phyloP scores from a whole-genome alignment of 2,797 vertebrate genomes.

The Rachycentron canadum region DNA sequence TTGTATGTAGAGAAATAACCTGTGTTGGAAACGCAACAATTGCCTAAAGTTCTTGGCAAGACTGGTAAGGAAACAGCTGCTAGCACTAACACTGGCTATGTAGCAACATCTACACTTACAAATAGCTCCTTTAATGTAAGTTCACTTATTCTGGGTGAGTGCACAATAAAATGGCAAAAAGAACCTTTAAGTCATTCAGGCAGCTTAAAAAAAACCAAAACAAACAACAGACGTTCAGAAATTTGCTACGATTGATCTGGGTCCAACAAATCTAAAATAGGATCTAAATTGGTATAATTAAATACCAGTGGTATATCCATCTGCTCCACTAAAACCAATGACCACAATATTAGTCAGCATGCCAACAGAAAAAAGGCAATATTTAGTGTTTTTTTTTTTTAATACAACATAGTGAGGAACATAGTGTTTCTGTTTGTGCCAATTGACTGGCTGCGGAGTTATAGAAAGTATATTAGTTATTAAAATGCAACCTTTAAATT shows the following conservation, averaged over 20 bases:
- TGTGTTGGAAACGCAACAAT: too few relatives aligned
- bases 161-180: background rate
- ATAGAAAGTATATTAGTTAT: background rate
- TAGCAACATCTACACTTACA: background rate
- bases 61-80: background rate
- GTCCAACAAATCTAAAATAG: constrained; percentile 50
- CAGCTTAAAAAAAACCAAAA: constrained; percentile 22
- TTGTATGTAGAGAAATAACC: too few relatives aligned
- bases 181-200: background rate
- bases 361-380: constrained; percentile 26
- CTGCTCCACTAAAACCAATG: constrained; percentile 52
- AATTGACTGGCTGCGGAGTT: background rate
- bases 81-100: background rate
- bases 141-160: background rate
- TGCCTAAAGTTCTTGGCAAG: too few relatives aligned
- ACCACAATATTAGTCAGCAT: constrained; percentile 1
- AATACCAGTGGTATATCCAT: constrained; percentile 52
- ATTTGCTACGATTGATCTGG: constrained; percentile 27
- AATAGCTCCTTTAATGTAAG: background rate
- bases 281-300: constrained; percentile 48
- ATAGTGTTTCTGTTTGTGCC: background rate
- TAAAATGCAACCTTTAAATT: background rate
- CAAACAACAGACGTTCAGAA: constrained; percentile 24
- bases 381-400: constrained; percentile 17
- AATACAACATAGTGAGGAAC: background rate